A percentile compares a stretch with the other conserved stretches of the same genome.
Conservation (phyloP, 2,888 invertebrate genomes). For the Alloplasta piceator region DNA sequence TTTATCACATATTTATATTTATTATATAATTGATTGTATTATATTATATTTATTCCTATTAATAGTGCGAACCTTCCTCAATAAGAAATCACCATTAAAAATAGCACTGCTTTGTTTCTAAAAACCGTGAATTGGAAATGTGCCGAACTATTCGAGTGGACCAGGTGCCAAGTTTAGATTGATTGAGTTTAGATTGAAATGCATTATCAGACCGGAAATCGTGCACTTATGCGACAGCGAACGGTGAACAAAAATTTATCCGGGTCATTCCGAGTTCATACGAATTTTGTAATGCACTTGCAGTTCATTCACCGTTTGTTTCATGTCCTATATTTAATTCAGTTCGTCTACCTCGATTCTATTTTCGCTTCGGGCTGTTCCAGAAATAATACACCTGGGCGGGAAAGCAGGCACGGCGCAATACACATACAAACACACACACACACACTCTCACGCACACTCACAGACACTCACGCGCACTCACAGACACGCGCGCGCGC, state of each 20-base stretch:
- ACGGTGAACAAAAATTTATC: neutral
- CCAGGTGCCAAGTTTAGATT: conserved; percentile 10
- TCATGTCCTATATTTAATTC: conserved; percentile 78
- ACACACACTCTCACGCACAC: too few species aligned
- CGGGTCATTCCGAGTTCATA: conserved; percentile 49
- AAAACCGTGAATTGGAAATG: too few species aligned
- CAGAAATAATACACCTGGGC: conserved; percentile 77
- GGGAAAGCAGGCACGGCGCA: conserved; percentile 37
- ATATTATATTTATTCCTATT: too few species aligned
- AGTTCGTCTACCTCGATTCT: conserved; percentile 78
- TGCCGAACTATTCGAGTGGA: neutral
- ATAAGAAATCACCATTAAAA: too few species aligned
- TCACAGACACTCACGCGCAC: too few species aligned
- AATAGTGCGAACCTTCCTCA: too few species aligned
- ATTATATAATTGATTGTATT: too few species aligned
- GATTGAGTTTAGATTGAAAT: too few species aligned
- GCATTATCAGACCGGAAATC: neutral
- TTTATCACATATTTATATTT: too few species aligned
- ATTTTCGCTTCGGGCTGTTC: conserved; percentile 79
- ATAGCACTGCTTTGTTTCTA: too few species aligned
- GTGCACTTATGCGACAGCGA: too few species aligned
- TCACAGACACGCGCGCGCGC: neutral
- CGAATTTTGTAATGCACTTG: conserved; percentile 76
- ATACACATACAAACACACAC: conserved; percentile 12
- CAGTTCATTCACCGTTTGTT: conserved; percentile 77